phyloP scores from a whole-genome alignment of 2,797 vertebrate species.

The Siniperca scherzeri region DNA sequence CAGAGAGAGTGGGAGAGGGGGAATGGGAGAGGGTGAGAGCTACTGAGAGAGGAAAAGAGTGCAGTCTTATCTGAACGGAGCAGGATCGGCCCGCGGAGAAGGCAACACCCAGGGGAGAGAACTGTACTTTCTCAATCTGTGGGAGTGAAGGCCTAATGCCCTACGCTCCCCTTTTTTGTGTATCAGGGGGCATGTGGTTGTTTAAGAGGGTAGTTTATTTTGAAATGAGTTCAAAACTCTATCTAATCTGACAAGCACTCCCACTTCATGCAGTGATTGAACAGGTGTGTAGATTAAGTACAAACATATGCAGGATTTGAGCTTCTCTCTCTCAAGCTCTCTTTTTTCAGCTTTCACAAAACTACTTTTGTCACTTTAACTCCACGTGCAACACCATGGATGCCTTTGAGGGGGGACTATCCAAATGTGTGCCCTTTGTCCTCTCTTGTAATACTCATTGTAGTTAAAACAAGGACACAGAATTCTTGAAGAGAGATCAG shows the following conservation, averaged over 20 bases:
- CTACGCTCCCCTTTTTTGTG: not conserved
- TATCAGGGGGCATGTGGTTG: not conserved
- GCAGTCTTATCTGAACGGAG: constrained; percentile 69
- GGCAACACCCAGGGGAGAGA: constrained; percentile 52
- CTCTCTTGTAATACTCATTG: constrained; percentile 24
- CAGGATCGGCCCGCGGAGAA: constrained; percentile 61
- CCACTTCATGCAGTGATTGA: not conserved
- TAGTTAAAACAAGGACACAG: constrained; percentile 11
- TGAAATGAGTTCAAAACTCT: not conserved
- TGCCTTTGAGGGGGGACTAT: not conserved
- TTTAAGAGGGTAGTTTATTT: constrained; percentile 16
- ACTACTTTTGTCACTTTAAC: not conserved
- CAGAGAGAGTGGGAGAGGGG: constrained; percentile 41
- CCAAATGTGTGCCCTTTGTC: constrained; percentile 14
- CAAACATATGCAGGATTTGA: not conserved
- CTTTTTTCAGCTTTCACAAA: not conserved
- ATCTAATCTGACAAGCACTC: not conserved
- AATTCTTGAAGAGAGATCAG: constrained; percentile 3
- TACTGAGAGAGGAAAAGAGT: constrained; percentile 19
- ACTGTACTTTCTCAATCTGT: constrained; percentile 44
- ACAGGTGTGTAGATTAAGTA: not conserved
- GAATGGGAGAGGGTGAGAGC: constrained; percentile 21
- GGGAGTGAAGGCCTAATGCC: constrained; percentile 34
- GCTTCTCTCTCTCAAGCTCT: not conserved
- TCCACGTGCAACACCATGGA: not conserved